Conservation (phyloP, 2,113 vertebrate species). For the Tylochromis polylepis region DNA sequence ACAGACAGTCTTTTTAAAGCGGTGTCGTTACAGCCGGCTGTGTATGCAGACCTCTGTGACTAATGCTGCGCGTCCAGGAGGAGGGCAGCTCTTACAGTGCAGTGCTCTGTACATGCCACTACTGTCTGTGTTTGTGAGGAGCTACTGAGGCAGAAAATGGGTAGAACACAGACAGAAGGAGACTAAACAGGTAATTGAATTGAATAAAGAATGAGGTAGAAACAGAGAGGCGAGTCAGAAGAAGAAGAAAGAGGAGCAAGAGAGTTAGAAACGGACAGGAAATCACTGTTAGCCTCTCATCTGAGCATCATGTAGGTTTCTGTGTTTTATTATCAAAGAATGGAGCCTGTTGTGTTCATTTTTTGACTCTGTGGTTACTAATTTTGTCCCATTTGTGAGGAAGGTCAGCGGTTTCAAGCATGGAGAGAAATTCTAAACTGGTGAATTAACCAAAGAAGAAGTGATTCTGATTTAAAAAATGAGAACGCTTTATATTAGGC, state of each 20-base stretch:
- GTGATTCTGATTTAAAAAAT: not conserved
- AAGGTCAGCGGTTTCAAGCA: not conserved
- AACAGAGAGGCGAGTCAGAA: not conserved
- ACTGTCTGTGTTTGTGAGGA: conserved; percentile 4
- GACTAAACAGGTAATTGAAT: not conserved
- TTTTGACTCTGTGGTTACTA: not conserved
- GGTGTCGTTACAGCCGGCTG: not conserved
- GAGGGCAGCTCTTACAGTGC: not conserved
- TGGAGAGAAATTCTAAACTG: not conserved
- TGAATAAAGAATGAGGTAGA: not conserved
- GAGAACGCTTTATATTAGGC: not conserved
- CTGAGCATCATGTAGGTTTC: not conserved
- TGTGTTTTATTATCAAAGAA: not conserved
- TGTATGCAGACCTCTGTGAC: not conserved
- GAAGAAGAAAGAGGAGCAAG: not conserved
- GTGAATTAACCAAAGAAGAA: not conserved
- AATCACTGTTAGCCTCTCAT: not conserved
- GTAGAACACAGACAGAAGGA: not conserved
- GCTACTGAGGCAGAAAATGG: conserved; percentile 29
- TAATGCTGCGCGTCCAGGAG: not conserved
- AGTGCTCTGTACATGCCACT: not conserved
- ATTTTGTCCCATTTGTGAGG: not conserved
- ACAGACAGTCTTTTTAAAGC: not conserved
- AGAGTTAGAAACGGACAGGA: not conserved
- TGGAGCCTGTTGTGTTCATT: not conserved